A percentile compares a stretch with the other conserved stretches of the same genome.
Evolutionary conservation across 1,140 invertebrate genomes (phyloP).

Genomic region (Gryllus bimaculatus): DNA sequence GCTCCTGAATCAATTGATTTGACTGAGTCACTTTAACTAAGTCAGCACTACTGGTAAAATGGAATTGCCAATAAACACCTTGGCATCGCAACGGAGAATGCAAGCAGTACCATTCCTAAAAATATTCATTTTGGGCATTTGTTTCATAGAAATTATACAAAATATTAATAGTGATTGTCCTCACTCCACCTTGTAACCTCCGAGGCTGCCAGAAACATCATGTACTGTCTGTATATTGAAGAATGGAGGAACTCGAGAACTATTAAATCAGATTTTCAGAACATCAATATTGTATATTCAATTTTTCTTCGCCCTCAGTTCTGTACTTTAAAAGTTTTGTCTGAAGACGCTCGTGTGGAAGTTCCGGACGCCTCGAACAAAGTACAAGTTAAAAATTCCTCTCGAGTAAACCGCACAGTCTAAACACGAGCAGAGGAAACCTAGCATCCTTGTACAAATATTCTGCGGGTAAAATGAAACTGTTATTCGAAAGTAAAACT

Average conservation of each 20-base stretch:
- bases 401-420: not conserved
- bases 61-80: no score
- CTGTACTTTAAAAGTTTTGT: not conserved
- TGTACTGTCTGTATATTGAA: no score
- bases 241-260: not conserved
- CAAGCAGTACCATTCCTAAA: not conserved
- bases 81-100: no score
- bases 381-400: not conserved
- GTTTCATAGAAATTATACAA: not conserved
- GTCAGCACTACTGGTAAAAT: no score
- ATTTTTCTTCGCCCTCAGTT: not conserved
- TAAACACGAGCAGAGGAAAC: not conserved
- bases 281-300: constrained; percentile 2
- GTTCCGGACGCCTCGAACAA: not conserved
- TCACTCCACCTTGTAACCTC: not conserved
- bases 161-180: not conserved
- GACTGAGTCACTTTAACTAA: no score
- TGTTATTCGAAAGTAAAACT: not conserved
- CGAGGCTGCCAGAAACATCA: no score
- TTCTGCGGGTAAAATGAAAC: not conserved
- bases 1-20: no score
- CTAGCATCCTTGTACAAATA: not conserved
- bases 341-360: not conserved
- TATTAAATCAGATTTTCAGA: not conserved
- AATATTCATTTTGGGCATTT: not conserved